Evolutionary conservation across 1,140 invertebrate species (phyloP).

Genomic region (Pseudomyrmex cubaensis): DNA sequence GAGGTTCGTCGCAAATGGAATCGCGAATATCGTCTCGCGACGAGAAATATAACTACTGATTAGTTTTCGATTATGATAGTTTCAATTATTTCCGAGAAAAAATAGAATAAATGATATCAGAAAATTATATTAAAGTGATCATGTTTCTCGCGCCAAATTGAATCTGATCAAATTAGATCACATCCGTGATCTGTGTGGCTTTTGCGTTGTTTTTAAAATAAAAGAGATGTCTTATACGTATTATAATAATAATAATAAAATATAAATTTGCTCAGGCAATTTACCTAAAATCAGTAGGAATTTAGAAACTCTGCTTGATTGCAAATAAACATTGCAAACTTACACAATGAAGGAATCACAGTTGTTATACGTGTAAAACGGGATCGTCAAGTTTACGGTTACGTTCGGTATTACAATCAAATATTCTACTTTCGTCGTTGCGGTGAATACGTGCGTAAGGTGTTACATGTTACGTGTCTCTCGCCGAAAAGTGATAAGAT

Average conservation of each 20-base stretch:
- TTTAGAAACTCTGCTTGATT: too few species aligned
- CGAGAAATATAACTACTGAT: constrained; percentile 8
- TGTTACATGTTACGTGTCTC: background rate
- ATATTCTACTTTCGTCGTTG: constrained; percentile 12
- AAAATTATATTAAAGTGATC: too few species aligned
- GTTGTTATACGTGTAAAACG: background rate
- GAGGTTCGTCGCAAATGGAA: constrained; percentile 19
- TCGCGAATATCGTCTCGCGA: constrained; percentile 3
- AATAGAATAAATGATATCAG: too few species aligned
- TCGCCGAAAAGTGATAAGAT: constrained; percentile 57
- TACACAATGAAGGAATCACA: too few species aligned
- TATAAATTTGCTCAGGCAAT: too few species aligned
- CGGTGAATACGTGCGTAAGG: constrained; percentile 13
- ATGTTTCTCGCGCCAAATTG: too few species aligned
- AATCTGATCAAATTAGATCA: too few species aligned
- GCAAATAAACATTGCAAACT: too few species aligned
- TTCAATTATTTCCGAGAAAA: background rate
- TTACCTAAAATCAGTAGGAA: too few species aligned
- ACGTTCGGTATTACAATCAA: constrained; percentile 8
- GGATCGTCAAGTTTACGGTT: background rate
- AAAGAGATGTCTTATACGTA: background rate
- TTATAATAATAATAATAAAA: background rate
- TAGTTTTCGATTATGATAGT: constrained; percentile 13
- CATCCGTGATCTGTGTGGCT: background rate
- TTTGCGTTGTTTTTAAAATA: background rate